Base-by-base conservation (phyloP, 2,113 vertebrate genomes). In the Oplegnathus fasciatus region DNA sequence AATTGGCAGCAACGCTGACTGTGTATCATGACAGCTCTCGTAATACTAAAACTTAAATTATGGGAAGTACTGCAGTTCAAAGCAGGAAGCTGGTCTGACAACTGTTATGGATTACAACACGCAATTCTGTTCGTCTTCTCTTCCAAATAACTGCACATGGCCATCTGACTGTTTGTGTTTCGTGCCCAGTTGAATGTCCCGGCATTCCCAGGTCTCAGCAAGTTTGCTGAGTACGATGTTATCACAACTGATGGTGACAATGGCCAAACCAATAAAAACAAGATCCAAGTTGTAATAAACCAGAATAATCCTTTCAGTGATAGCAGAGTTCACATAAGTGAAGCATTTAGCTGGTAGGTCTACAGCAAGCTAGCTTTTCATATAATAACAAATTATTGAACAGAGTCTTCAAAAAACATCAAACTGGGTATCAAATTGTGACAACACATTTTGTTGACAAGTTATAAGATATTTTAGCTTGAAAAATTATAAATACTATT, bases 211-310 rank as follows among this genome's bases (percentile, higher is more conserved):
- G 11, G 6, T 44, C 40, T 55, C 65, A 28, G 20, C 24, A 54
- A n/a, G 7, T 57, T 18, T 78, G 24, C 44, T 32, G 26, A 32
- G 37, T 11, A 2, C 11, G 18, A 13, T 40, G 15, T 52, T 50
- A 28, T 40, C 15, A 40, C 15, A 54, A 65, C 15, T 20, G 4
- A 48, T 15, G 1, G 20, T 62, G 73, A 64, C 58, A 64, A 72
- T 55, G 50, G 69, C 48, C 40, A 48, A 48, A 48, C 4, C 42
- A 2, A 48, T 48, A 64, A 70, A 68, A 24, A 24, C 14, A 77
- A 66, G 50, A 71, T 71, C 69, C 69, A 55, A 40, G 32, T 55
- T n/a, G 32, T 55, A 71, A 71, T 71, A 60, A 58, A 73, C 13
- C 54, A 20, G 9, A 73, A 11, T 11, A 20, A 30, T 61, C 1